Base-by-base conservation (phyloP, 35 echinoderm and acorn worm species). In the Stichopus chloronotus region DNA sequence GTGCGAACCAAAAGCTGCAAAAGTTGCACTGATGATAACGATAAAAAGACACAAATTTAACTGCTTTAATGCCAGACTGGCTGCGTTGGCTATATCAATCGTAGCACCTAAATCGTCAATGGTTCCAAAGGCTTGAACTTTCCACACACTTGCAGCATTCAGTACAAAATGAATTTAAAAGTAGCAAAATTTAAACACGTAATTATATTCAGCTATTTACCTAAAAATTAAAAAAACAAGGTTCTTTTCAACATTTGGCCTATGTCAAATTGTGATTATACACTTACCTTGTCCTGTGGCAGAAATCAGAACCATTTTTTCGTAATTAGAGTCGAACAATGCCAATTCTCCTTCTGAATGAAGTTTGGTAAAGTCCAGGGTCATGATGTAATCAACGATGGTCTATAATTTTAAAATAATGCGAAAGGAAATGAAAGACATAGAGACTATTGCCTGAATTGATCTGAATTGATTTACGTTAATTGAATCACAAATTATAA, bases 1-100 rank as follows among this genome's bases (percentile, higher is more conserved):
- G 9, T 23, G 55, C 56, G 86, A 52, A 69, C 55, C 5, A 88
- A 69, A 60, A 88, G 25, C 23, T 88, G 86, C 1, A 88, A 58
- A 11, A 88, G 57, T 14, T 88, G 86, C 21, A 88, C 86, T 88
- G 86, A 14, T 20, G 22, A 74, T 20, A n/a, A 72, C 6, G 8
- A 14, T 10, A 61, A 14, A 14, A 61, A 14, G 14, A 61, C 59
- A 61, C 0, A 61, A 8, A 1, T 10, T 10, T 61, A 61, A 4
- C 14, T 10, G 59, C 1, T 10, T 6, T 10, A 72, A 6, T 19
- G 17, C 13, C 13, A 72, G 13, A 4, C 22, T 7, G 7, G 17
- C 3, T 17, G 3, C 4, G 12, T n/a, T 19, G 7, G 13, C 19
- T 72, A n/a, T 7, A 16, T 7, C 4, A 16, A 7, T 14, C 1